Evolutionary conservation across 2,888 invertebrate genomes (phyloP).

Genomic region (Lampropteryx suffumata): DNA sequence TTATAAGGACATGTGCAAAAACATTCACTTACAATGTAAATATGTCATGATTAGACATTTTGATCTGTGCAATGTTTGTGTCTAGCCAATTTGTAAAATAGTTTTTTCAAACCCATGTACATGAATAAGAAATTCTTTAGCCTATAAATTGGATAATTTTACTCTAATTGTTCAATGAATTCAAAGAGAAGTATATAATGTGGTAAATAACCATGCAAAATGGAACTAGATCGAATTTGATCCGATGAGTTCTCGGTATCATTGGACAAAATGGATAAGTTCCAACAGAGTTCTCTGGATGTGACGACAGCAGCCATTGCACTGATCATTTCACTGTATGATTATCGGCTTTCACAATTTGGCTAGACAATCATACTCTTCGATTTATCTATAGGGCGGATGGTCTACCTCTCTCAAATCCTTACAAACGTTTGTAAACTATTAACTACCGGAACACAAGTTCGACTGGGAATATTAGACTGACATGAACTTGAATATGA

Average conservation of each 20-base stretch:
- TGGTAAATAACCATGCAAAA: background rate
- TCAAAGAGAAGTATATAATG: too few species aligned
- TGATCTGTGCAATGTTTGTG: background rate
- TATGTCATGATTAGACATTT: background rate
- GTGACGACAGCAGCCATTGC: too few species aligned
- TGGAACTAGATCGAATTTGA: conserved; percentile 1
- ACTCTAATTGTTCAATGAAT: too few species aligned
- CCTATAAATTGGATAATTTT: too few species aligned
- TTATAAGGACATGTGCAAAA: background rate
- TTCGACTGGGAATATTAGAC: conserved; percentile 20
- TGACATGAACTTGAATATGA: conserved; percentile 28
- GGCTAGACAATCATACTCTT: conserved; percentile 5
- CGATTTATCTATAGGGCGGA: conserved; percentile 5
- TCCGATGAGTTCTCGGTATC: conserved; percentile 19
- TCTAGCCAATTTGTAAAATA: conserved; percentile 10
- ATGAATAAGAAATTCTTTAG: too few species aligned
- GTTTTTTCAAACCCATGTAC: too few species aligned
- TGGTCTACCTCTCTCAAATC: conserved; percentile 7
- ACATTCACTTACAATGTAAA: background rate
- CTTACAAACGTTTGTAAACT: conserved; percentile 12
- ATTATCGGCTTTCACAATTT: conserved; percentile 3
- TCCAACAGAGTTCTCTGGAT: background rate
- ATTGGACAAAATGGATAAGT: conserved; percentile 10
- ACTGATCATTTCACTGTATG: background rate
- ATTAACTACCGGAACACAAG: conserved; percentile 9